These are phyloP conservation scores for Tragelaphus strepsiceros DNA, from an alignment of 2,113 vertebrate species.

Conservation along the genomic window DNA sequence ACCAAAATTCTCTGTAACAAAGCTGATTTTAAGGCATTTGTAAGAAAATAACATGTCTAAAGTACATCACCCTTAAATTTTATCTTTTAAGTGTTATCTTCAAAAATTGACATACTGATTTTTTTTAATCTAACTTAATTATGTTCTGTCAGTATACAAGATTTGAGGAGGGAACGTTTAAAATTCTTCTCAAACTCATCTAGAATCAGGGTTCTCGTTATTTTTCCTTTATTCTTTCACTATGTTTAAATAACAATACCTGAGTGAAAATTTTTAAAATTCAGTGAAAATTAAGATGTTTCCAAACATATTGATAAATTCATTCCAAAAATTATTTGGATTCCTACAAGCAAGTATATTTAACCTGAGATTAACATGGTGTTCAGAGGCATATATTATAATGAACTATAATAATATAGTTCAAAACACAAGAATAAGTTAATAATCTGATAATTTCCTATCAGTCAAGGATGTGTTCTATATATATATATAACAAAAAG, in stretches of 20 bases:
- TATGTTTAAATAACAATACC: background rate
- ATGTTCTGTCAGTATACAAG: background rate
- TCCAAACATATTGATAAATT: conserved; percentile 30
- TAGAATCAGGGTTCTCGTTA: background rate
- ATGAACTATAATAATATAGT: background rate
- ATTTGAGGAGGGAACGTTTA: background rate
- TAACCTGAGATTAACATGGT: background rate
- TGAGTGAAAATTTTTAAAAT: background rate
- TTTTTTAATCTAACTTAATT: background rate
- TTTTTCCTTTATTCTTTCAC: background rate
- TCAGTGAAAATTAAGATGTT: background rate
- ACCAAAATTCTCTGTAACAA: conserved; percentile 30
- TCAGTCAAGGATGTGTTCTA: background rate
- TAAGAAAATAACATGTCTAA: background rate
- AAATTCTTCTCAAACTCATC: background rate
- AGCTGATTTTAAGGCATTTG: background rate
- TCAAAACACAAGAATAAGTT: background rate
- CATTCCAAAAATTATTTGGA: background rate
- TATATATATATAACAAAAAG: background rate
- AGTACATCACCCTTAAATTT: background rate
- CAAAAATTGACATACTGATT: background rate
- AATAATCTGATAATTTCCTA: background rate
- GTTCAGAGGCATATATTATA: background rate
- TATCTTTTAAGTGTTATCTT: background rate
- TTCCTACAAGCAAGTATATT: background rate